These are phyloP conservation scores for Rhabdophis nuchalis DNA, from an alignment of 2,797 vertebrate species.

Conservation along the genomic window DNA sequence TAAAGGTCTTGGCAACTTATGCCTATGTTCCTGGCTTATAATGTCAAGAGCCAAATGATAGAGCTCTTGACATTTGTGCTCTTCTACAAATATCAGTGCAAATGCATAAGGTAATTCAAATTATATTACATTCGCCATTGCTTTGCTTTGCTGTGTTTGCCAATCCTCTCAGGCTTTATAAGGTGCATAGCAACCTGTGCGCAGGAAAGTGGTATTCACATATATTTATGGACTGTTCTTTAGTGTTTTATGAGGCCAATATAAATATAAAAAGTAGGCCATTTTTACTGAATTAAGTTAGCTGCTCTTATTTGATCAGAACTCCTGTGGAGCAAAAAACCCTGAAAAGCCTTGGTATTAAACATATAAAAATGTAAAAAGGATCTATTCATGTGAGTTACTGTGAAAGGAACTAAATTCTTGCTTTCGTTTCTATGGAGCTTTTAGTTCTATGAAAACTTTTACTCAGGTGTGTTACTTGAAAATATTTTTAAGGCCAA, in stretches of 20 bases:
- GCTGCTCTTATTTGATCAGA: neutral
- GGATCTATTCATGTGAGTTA: neutral
- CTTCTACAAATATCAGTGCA: neutral
- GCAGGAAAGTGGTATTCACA: neutral
- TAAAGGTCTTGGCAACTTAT: neutral
- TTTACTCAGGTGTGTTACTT: neutral
- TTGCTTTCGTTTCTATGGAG: neutral
- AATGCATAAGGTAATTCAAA: neutral
- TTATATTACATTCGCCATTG: neutral
- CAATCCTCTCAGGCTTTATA: neutral
- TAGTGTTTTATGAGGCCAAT: neutral
- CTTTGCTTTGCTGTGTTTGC: neutral
- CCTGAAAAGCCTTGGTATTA: neutral
- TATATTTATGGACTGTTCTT: neutral
- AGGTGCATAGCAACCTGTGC: neutral
- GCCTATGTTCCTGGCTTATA: neutral
- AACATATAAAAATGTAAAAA: neutral
- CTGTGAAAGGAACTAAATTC: neutral
- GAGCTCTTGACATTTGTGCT: neutral
- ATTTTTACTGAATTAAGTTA: neutral
- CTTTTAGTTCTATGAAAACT: neutral
- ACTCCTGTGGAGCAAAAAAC: neutral
- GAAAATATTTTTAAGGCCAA: neutral
- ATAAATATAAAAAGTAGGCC: neutral
- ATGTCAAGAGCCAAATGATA: neutral